Base-by-base conservation (phyloP, 2,888 invertebrate genomes). In the Tiliacea aurago region DNA sequence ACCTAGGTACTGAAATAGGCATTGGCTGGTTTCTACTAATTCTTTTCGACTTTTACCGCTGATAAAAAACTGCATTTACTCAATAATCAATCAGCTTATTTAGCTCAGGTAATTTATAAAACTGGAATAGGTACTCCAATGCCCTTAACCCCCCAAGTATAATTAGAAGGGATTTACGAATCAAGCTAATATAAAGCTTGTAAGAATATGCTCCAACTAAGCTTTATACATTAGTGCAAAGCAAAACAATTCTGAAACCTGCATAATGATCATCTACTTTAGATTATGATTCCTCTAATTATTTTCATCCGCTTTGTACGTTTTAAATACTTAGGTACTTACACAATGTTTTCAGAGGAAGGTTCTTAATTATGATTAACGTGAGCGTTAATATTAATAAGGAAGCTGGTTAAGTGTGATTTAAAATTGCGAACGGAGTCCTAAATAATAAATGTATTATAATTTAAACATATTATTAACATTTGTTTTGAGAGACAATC, bases 401-500 rank as follows among this genome's bases (percentile, higher is more conserved):
- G 37, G 41, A 43, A 47, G 15, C 61, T 55, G 76, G 53, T 67
- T 59, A 65, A 77, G 58, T 65, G 43, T 45, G 33, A 43, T 74
- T 80, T 49, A n/a, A 73, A 73, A 65, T 80, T 66, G 62, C 33
- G 55, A 65, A 23, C 15, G 53, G n/a, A 69, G n/a, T 49, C 51
- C 33, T 66, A 43, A 69, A 83, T 62, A 56, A 55, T 73, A 69
- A 67, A 67, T 59, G 51, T 67, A 61, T 67, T 70, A 41, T 73
- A 70, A 79, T 74, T 67, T 70, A 45, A 84, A 67, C 47, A 47
- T 56, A 53, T 47, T 72, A 51, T 59, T 73, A 66, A 51, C 37
- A 78, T 83, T 79, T 78, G 73, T 79, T 83, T 79, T 66, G 62
- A 59, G 70, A 51, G 41, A 67, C 51, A 70, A 70, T 66, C 59